A percentile compares a stretch with the other conserved stretches of the same genome.
Evolutionary conservation across 2,888 invertebrate genomes (phyloP).

Genomic region (Harpalus rufipes): DNA sequence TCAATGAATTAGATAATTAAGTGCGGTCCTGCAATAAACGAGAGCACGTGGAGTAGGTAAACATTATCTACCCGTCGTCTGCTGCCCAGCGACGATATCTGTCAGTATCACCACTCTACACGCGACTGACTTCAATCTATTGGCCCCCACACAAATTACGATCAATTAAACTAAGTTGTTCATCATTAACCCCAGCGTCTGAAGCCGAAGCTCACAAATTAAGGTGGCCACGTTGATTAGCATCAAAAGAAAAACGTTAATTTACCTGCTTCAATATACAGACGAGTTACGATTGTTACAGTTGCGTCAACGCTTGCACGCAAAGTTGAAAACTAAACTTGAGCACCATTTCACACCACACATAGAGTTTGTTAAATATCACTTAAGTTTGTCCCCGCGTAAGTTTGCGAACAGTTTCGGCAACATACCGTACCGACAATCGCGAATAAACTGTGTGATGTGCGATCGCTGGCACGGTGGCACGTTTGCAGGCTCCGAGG

Average conservation of each 20-base stretch:
- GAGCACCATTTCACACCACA: conserved; percentile 1
- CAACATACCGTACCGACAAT: background rate
- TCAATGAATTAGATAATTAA: conserved; percentile 57
- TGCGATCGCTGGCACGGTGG: background rate
- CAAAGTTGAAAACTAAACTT: conserved; percentile 19
- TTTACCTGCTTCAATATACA: conserved; percentile 36
- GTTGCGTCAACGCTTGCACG: background rate
- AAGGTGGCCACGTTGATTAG: conserved; percentile 48
- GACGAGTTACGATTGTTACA: background rate
- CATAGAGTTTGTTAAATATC: background rate
- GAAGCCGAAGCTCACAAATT: conserved; percentile 17
- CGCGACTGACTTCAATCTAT: conserved; percentile 39
- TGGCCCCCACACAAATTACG: conserved; percentile 56
- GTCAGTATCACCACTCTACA: conserved; percentile 53
- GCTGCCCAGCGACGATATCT: conserved; percentile 27
- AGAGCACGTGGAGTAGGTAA: conserved; percentile 53
- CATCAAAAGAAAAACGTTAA: conserved; percentile 56
- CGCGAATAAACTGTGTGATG: conserved; percentile 15
- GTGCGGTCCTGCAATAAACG: conserved; percentile 53
- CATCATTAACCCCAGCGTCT: conserved; percentile 30
- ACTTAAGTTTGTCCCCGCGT: conserved; percentile 15
- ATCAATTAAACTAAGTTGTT: conserved; percentile 50
- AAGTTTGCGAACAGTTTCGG: conserved; percentile 6
- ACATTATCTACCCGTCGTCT: conserved; percentile 34
- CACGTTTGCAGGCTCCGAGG: conserved; percentile 18